These are phyloP conservation scores for Thripadectes ignobilis DNA, from an alignment of 2,797 vertebrate genomes.

Conservation along the genomic window DNA sequence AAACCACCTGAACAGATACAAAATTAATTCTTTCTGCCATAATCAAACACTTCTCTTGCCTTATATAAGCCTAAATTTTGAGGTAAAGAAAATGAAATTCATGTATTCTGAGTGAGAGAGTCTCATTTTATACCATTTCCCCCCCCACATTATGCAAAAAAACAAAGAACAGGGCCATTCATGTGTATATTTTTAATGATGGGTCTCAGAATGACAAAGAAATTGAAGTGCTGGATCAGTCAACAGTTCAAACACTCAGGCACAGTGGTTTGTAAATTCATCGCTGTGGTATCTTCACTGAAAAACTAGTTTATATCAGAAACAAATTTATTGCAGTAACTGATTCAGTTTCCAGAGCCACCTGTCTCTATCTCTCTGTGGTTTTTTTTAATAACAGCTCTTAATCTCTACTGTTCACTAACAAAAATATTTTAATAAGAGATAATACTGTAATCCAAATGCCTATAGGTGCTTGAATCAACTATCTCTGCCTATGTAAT, in stretches of 20 bases:
- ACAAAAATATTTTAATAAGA: constrained; percentile 60
- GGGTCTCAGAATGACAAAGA: constrained; percentile 23
- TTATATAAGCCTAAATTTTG: background rate
- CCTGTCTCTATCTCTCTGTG: background rate
- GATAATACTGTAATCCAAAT: constrained; percentile 24
- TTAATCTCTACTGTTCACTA: constrained; percentile 22
- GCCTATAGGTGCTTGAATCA: constrained; percentile 51
- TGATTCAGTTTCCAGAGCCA: background rate
- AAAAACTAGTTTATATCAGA: background rate
- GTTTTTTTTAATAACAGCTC: background rate
- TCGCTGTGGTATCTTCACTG: background rate
- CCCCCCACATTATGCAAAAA: constrained; percentile 6
- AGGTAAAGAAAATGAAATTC: constrained; percentile 4
- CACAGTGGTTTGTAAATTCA: constrained; percentile 26
- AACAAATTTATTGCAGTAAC: background rate
- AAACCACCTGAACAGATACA: background rate
- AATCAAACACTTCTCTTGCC: background rate
- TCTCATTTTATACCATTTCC: background rate
- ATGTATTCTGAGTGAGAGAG: background rate
- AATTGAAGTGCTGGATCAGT: constrained; percentile 24
- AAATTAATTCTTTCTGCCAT: background rate
- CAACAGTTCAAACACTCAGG: constrained; percentile 16
- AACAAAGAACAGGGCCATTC: constrained; percentile 10
- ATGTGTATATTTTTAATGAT: constrained; percentile 61
- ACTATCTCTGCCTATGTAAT: constrained; percentile 19